Conservation (phyloP, 2,888 invertebrate species). For the Ceraclea dissimilis region DNA sequence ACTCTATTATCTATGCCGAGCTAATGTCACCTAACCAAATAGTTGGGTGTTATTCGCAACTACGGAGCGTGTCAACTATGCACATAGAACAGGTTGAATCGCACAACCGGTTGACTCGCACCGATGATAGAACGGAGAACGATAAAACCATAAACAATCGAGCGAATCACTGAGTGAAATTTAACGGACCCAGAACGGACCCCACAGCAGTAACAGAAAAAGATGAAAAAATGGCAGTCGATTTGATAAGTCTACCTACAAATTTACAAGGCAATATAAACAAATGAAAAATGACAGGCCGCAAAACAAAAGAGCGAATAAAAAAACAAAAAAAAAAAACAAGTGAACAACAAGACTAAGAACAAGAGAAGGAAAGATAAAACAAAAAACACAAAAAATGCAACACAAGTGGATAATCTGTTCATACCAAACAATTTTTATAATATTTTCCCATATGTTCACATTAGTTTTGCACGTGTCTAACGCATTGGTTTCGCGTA, state of each 20-base stretch:
- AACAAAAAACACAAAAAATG: background rate
- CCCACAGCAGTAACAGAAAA: too few relatives aligned
- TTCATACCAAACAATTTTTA: background rate
- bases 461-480: background rate
- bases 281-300: slow-evolving; percentile 1
- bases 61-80: too few relatives aligned
- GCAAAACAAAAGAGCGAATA: background rate
- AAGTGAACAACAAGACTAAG: background rate
- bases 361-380: background rate
- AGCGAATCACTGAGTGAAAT: too few relatives aligned
- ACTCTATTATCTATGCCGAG: too few relatives aligned
- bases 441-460: background rate
- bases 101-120: too few relatives aligned
- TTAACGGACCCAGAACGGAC: too few relatives aligned
- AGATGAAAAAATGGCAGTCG: too few relatives aligned
- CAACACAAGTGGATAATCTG: background rate
- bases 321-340: background rate
- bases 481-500: background rate
- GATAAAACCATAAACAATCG: too few relatives aligned
- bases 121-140: too few relatives aligned
- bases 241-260: background rate
- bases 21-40: too few relatives aligned
- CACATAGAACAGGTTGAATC: too few relatives aligned
- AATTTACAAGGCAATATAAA: background rate
- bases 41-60: too few relatives aligned